These are phyloP conservation scores for Melanocharis versteri DNA, from an alignment of 2,113 vertebrate genomes.

Conservation along the genomic window DNA sequence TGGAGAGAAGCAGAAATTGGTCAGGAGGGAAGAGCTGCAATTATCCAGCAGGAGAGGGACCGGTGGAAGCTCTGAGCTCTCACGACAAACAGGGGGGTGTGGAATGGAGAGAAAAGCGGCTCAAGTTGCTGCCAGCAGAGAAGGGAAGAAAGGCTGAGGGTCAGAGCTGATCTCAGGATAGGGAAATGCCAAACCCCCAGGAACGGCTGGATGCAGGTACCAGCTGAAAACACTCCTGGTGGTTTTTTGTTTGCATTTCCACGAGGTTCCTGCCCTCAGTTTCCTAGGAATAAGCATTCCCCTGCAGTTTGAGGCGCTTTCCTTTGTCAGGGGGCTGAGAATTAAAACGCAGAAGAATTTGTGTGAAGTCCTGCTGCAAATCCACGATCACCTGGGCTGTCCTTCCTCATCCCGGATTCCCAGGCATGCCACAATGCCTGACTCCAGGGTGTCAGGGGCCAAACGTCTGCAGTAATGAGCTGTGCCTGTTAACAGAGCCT, in stretches of 20 bases:
- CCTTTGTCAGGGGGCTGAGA: neutral
- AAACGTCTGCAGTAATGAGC: neutral
- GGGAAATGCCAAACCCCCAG: neutral
- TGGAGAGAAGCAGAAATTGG: neutral
- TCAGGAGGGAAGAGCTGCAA: neutral
- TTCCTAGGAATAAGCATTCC: neutral
- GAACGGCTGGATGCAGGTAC: neutral
- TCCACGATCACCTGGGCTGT: neutral
- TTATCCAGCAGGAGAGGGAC: neutral
- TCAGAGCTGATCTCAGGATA: neutral
- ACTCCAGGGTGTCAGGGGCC: neutral
- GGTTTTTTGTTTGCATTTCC: neutral
- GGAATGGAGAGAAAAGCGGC: neutral
- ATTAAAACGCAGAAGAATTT: neutral
- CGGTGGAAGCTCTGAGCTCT: neutral
- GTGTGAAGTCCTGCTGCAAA: neutral
- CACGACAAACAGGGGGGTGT: neutral
- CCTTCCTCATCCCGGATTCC: neutral
- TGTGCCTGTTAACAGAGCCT: neutral
- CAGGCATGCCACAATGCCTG: constrained; percentile 4
- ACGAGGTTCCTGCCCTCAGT: neutral
- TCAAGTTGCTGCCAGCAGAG: neutral
- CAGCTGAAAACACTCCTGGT: neutral
- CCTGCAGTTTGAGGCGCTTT: neutral
- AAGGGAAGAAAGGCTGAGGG: neutral